phyloP scores from a whole-genome alignment of 2,797 vertebrate genomes.

The Bradypus variegatus region DNA sequence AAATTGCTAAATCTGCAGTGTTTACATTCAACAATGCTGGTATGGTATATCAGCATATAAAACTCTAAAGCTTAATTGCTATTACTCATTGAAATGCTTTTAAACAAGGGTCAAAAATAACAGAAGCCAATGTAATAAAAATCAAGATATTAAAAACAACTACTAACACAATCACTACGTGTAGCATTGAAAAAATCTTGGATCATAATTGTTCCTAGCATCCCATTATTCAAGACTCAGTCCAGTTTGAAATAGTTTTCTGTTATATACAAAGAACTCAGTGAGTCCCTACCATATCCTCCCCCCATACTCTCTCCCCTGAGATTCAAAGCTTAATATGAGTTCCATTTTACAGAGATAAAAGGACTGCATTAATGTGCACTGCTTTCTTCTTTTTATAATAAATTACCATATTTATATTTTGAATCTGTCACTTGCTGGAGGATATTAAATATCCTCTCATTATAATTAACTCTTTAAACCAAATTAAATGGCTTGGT shows the following conservation, averaged over 20 bases:
- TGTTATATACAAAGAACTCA: conserved; percentile 52
- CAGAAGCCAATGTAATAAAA: conserved; percentile 30
- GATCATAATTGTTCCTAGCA: conserved; percentile 1
- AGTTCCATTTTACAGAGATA: conserved; percentile 66
- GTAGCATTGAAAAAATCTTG: background rate
- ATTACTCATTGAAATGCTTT: background rate
- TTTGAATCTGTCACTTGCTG: conserved; percentile 62
- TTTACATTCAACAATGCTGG: background rate
- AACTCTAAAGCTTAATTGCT: conserved; percentile 3
- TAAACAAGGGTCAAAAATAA: conserved; percentile 24
- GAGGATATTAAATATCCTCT: conserved; percentile 63
- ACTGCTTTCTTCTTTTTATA: conserved; percentile 59
- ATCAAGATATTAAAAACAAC: conserved; percentile 19
- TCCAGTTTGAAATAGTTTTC: conserved; percentile 39
- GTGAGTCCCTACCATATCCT: conserved; percentile 40
- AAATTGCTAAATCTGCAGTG: background rate
- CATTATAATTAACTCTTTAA: conserved; percentile 61
- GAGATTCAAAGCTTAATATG: conserved; percentile 60
- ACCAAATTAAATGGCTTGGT: conserved; percentile 50
- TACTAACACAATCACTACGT: background rate
- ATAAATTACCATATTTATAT: conserved; percentile 70
- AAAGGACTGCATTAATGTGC: conserved; percentile 61
- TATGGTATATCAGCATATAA: background rate
- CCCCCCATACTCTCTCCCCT: conserved; percentile 43
- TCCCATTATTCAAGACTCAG: conserved; percentile 20